Evolutionary conservation across 2,797 vertebrate species (phyloP), one percentile per base, ranked within the genome.

Genomic region (Onychomys leucogaster): DNA sequence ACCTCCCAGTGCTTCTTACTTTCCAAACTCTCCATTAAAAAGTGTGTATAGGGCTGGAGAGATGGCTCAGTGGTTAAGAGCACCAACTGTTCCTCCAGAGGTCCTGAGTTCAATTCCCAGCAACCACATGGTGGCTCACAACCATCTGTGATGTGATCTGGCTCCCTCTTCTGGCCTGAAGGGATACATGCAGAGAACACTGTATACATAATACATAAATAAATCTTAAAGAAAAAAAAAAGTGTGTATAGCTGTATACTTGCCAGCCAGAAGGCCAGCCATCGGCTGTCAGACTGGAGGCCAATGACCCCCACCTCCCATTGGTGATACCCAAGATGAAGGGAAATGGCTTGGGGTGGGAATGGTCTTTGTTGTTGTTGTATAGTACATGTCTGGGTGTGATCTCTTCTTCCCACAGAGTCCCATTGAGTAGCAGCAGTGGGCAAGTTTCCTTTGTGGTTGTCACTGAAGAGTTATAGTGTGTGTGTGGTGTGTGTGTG

Each of bases 211-310:
- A n/a, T n/a, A n/a, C n/a, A n/a, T n/a, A n/a, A n/a, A n/a, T n/a
- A n/a, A n/a, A n/a, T n/a, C n/a, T n/a, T n/a, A n/a, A n/a, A n/a
- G n/a, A n/a, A n/a, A n/a, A n/a, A n/a, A n/a, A n/a, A n/a, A n/a
- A 13, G 12, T 55, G 37, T 34, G 3, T 82, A 17, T 2, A n/a
- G 57, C 16, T 3, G 32, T 16, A 32, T 5, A 0, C 6, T 25
- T 2, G 14, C 34, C 3, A 32, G 32, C 29, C 73, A 49, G 85
- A 80, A 90, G 34, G 27, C 67, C 29, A 13, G 85, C 37, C 81
- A 32, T 43, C 1, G 43, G 61, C 27, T 12, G 85, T 27, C 19
- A 12, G 1, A 6, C 91, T 59, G 4, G 1, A 37, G 55, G 6
- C 25, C 19, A 27, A 6, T 49, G 46, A 19, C 3, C n/a, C 19